phyloP scores from a whole-genome alignment of 2,113 vertebrate genomes.

The Mionectes macconnelli region DNA sequence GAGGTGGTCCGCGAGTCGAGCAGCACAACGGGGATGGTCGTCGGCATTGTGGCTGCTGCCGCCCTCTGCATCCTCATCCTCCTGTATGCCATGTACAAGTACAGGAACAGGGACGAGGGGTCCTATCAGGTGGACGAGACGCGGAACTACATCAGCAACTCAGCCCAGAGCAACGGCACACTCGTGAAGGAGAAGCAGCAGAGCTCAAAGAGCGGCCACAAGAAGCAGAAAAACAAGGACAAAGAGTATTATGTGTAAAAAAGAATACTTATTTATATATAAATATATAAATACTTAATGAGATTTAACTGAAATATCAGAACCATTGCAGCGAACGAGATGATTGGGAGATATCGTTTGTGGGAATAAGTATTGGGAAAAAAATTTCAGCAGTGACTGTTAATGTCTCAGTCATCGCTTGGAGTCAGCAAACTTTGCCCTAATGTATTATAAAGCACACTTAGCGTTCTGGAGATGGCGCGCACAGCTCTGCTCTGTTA shows the following conservation, averaged over 20 bases:
- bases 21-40: conserved; percentile 99
- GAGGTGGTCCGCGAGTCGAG: conserved; percentile 99
- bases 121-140: conserved; percentile 99
- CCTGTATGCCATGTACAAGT: conserved; percentile 99
- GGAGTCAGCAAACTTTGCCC: conserved; percentile 85
- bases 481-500: conserved; percentile 60
- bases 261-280: conserved; percentile 69
- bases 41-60: conserved; percentile 99
- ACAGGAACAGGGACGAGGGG: conserved; percentile 99
- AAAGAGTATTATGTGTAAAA: conserved; percentile 98
- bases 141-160: conserved; percentile 99
- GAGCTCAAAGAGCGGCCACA: conserved; percentile 92
- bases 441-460: conserved; percentile 97
- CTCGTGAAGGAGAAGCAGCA: conserved; percentile 97
- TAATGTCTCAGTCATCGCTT: conserved; percentile 67
- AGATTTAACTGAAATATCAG: conserved; percentile 63
- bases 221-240: conserved; percentile 99
- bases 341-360: conserved; percentile 79
- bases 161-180: conserved; percentile 97
- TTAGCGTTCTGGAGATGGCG: conserved; percentile 71
- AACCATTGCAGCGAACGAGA: conserved; percentile 73
- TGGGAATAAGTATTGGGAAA: conserved; percentile 78
- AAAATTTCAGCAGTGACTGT: conserved; percentile 67
- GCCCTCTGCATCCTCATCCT: conserved; percentile 99
- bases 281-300: conserved; percentile 70